These are phyloP conservation scores for Cephalopachus bancanus DNA, from an alignment of 2,797 vertebrate species.

Conservation along the genomic window DNA sequence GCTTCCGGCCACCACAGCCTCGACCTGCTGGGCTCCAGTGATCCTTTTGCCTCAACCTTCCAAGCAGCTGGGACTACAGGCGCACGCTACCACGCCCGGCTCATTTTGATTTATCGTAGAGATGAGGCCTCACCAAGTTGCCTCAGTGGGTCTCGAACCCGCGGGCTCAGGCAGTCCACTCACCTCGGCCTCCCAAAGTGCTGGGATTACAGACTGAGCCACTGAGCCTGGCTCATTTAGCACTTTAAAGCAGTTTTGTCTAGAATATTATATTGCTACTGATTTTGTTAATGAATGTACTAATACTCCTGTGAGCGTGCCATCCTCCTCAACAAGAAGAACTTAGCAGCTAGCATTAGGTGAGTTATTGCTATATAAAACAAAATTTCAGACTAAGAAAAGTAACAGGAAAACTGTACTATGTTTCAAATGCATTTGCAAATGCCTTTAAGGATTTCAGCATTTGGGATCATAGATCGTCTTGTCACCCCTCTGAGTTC, in stretches of 20 bases:
- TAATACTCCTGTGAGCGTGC: background rate
- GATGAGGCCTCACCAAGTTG: too few relatives aligned
- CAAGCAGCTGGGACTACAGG: too few relatives aligned
- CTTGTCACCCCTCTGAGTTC: background rate
- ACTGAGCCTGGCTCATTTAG: background rate
- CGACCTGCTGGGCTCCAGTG: too few relatives aligned
- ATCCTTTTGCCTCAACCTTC: too few relatives aligned
- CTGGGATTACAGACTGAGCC: too few relatives aligned
- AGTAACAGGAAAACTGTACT: background rate
- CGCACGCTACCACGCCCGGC: too few relatives aligned
- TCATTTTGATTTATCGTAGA: too few relatives aligned
- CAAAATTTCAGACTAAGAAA: background rate
- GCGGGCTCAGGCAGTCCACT: too few relatives aligned
- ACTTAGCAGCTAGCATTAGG: background rate
- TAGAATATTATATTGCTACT: background rate
- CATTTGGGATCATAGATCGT: background rate
- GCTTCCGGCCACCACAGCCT: too few relatives aligned
- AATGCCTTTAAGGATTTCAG: background rate
- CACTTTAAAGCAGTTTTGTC: conserved; percentile 1
- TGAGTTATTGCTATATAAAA: background rate
- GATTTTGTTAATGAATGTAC: background rate
- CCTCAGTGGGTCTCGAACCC: too few relatives aligned
- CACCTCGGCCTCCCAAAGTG: too few relatives aligned
- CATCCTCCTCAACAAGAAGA: background rate
- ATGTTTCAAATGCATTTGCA: background rate